These are phyloP conservation scores for Tyrophagus putrescentiae DNA, from an alignment of 1,140 invertebrate species.

Conservation along the genomic window DNA sequence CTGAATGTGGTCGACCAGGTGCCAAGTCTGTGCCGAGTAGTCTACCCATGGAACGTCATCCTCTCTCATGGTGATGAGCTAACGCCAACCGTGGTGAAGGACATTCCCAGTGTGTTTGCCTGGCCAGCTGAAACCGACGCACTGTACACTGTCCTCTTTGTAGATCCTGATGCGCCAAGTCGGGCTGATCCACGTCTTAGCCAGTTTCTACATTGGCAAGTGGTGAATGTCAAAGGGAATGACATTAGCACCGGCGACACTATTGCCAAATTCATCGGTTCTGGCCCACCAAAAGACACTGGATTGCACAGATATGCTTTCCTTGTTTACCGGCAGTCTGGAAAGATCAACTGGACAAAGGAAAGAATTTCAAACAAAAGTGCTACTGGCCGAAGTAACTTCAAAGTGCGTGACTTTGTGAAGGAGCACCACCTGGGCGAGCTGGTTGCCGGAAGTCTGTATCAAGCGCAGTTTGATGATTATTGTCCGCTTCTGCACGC, in stretches of 20 bases:
- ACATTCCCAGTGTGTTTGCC: slow-evolving; percentile 19
- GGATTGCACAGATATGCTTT: slow-evolving; percentile 27
- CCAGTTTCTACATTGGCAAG: slow-evolving; percentile 27
- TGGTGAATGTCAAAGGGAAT: slow-evolving; percentile 26
- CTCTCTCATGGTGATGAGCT: slow-evolving; percentile 20
- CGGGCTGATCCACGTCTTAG: slow-evolving; percentile 22
- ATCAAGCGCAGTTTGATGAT: slow-evolving; percentile 37
- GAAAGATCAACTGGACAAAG: slow-evolving; percentile 29
- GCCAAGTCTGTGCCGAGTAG: no score
- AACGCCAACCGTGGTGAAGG: slow-evolving; percentile 27
- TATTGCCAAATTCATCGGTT: slow-evolving; percentile 24
- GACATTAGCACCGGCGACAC: slow-evolving; percentile 24
- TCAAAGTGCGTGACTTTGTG: slow-evolving; percentile 33
- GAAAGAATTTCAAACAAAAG: slow-evolving; percentile 44
- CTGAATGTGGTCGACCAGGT: no score
- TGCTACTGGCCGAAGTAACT: slow-evolving; percentile 31
- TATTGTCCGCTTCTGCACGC: slow-evolving; percentile 27
- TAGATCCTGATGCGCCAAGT: slow-evolving; percentile 27
- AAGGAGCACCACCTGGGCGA: slow-evolving; percentile 32
- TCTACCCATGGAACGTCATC: neutral
- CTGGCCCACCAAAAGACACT: slow-evolving; percentile 26
- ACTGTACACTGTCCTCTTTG: slow-evolving; percentile 24
- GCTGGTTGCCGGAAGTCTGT: slow-evolving; percentile 39
- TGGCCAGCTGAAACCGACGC: slow-evolving; percentile 23
- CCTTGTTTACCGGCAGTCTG: slow-evolving; percentile 26